These are phyloP conservation scores for Romanogobio albipinnatus DNA, from an alignment of 2,113 vertebrate species.

Conservation along the genomic window DNA sequence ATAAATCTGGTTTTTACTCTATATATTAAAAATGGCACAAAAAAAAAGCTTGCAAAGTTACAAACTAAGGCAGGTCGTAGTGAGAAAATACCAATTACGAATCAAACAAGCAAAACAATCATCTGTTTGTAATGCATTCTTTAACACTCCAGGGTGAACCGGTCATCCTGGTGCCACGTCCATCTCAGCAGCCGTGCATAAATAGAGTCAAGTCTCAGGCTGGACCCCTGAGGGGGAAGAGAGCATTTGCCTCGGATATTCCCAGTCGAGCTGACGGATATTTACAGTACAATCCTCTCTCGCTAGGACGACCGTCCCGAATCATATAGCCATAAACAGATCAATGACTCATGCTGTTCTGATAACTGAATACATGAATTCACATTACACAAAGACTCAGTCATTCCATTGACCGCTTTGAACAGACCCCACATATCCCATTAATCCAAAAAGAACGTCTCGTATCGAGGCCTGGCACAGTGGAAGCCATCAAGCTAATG, in stretches of 20 bases:
- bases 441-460: constrained; percentile 35
- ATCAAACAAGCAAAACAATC: constrained; percentile 43
- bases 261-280: constrained; percentile 52
- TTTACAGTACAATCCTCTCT: constrained; percentile 55
- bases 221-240: constrained; percentile 38
- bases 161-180: constrained; percentile 43
- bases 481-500: constrained; percentile 40
- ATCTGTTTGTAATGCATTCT: constrained; percentile 43
- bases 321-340: constrained; percentile 61
- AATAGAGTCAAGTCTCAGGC: constrained; percentile 46
- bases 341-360: constrained; percentile 66
- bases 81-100: not conserved
- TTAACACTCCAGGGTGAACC: constrained; percentile 42
- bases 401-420: constrained; percentile 56
- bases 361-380: constrained; percentile 69
- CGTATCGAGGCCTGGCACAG: constrained; percentile 3
- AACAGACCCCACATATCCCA: constrained; percentile 22
- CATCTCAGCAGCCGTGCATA: constrained; percentile 40
- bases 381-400: constrained; percentile 62
- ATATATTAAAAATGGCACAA: not conserved
- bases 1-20: not conserved
- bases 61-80: not conserved
- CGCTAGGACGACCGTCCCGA: constrained; percentile 38
- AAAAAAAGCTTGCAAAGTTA: not conserved
- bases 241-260: constrained; percentile 38